Conservation (phyloP, 2,797 vertebrate species). For the Cuculus canorus region DNA sequence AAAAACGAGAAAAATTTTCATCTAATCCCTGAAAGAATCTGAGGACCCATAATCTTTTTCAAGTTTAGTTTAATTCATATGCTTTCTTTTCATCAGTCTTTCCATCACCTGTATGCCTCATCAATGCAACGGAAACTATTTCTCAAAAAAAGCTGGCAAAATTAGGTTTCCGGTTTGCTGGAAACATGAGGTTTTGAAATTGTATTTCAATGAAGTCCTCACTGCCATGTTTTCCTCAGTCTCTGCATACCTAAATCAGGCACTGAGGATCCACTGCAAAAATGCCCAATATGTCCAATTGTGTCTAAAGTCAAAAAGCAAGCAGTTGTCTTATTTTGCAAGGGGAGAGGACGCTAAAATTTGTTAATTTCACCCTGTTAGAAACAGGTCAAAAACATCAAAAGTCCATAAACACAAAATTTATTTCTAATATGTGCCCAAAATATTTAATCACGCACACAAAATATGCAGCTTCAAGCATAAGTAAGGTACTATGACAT, state of each 20-base stretch:
- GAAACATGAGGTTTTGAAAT: not conserved
- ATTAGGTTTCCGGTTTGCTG: not conserved
- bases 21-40: not conserved
- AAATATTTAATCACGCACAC: no score
- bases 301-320: not conserved
- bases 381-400: no score
- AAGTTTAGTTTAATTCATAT: slow-evolving; percentile 10
- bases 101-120: not conserved
- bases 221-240: not conserved
- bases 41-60: not conserved
- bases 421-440: no score
- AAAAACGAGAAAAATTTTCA: slow-evolving; percentile 51
- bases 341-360: no score
- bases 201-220: not conserved
- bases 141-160: not conserved
- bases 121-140: not conserved
- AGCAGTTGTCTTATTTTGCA: not conserved
- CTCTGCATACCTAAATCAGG: not conserved
- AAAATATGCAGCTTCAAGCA: no score
- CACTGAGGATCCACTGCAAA: not conserved
- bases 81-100: slow-evolving; percentile 21
- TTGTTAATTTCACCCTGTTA: no score
- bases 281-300: not conserved
- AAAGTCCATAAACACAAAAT: no score
- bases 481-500: no score